A percentile compares a stretch with the other conserved stretches of the same genome.
Evolutionary conservation across 2,888 invertebrate genomes (phyloP).

Genomic region (Ceriagrion tenellum): DNA sequence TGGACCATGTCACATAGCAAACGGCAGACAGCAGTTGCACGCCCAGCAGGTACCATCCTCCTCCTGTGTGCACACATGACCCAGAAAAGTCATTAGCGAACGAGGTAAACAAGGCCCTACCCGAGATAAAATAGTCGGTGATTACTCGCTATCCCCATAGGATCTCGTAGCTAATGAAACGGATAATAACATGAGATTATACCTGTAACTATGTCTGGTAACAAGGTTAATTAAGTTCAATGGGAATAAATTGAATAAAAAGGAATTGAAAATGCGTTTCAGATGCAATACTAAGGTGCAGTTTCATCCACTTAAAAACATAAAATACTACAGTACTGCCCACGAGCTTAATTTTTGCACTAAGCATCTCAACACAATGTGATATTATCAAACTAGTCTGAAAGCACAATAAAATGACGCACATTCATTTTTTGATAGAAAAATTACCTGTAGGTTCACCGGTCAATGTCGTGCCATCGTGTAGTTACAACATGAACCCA

Average conservation of each 20-base stretch:
- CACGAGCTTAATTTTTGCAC: no score
- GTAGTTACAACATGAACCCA: no score
- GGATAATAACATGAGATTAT: neutral
- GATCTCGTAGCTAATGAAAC: neutral
- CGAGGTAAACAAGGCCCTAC: neutral
- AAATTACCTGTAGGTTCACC: no score
- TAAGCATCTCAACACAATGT: no score
- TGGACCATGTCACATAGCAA: conserved; percentile 88
- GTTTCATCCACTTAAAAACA: no score
- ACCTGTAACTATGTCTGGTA: neutral
- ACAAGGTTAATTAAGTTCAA: neutral
- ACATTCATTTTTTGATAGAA: no score
- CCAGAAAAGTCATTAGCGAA: conserved; percentile 34
- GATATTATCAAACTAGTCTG: no score
- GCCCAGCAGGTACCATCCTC: conserved; percentile 92
- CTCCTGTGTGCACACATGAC: conserved; percentile 80
- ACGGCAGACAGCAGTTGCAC: conserved; percentile 88
- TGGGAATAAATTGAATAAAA: neutral
- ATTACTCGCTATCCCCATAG: neutral
- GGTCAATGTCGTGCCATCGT: no score
- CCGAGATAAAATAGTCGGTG: neutral
- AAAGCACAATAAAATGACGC: no score
- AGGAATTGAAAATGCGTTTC: neutral
- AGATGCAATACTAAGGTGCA: no score
- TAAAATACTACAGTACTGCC: no score